phyloP scores from a whole-genome alignment of 2,888 invertebrate species.

The Salpingus planirostris region DNA sequence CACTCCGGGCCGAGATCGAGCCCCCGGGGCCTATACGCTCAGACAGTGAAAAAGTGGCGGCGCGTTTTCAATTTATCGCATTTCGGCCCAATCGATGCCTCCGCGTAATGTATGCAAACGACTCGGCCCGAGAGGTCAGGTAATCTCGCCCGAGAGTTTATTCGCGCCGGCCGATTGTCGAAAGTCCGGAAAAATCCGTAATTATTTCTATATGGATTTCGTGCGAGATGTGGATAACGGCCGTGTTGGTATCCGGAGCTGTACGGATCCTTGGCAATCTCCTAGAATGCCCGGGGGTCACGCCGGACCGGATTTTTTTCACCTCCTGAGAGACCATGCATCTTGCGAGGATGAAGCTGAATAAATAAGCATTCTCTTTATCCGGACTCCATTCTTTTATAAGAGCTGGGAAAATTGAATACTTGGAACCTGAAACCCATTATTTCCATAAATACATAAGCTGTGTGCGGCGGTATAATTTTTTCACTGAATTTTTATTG shows the following conservation, averaged over 20 bases:
- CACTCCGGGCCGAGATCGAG: conserved; percentile 32
- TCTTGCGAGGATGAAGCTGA: conserved; percentile 28
- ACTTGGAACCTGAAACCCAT: conserved; percentile 12
- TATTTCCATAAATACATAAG: conserved; percentile 15
- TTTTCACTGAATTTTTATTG: conserved; percentile 2
- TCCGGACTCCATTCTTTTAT: conserved; percentile 21
- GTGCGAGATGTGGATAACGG: too few species aligned
- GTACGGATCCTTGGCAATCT: conserved; percentile 29
- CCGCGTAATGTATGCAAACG: conserved; percentile 32
- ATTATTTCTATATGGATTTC: too few species aligned
- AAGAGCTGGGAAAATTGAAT: conserved; percentile 15
- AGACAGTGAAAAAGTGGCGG: conserved; percentile 39
- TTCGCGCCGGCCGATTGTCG: too few species aligned
- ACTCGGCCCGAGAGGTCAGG: conserved; percentile 30
- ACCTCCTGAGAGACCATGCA: conserved; percentile 29
- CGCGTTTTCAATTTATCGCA: conserved; percentile 38
- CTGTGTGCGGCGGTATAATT: conserved; percentile 1
- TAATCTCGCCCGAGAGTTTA: conserved; percentile 26
- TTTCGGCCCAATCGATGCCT: conserved; percentile 30
- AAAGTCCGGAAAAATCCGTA: too few species aligned
- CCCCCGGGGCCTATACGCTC: conserved; percentile 33
- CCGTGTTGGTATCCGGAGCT: conserved; percentile 15
- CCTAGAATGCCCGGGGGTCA: conserved; percentile 32
- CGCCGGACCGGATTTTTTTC: conserved; percentile 27
- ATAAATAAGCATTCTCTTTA: conserved; percentile 32